Evolutionary conservation across 2,888 invertebrate species (phyloP), one percentile per base, ranked within the genome.

Genomic region (Lacanobia wlatinum): DNA sequence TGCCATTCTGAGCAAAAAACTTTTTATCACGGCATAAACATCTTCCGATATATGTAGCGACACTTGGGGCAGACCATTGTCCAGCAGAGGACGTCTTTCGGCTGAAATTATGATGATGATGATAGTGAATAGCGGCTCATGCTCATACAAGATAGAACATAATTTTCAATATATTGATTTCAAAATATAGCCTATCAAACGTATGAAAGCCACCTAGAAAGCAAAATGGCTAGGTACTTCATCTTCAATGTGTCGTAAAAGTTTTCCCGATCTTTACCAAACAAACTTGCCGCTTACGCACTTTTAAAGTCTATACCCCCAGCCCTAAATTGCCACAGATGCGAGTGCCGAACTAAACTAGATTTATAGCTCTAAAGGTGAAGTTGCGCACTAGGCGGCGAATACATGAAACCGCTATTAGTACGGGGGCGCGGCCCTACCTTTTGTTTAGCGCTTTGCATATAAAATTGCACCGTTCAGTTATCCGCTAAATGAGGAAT

Each of bases 371-470:
- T 73, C 62, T 84, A 70, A 68, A 63, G 73, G 43, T 62, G 70
- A 80, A 82, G 71, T 82, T 73, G 65, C 34, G 64, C 70, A 61
- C 69, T 70, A 72, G 50, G 53, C 61, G 55, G 52, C 14, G 21
- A 61, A 75, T 63, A 84, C 85, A 82, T 77, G 85, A 67, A 73
- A 85, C 85, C 56, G 70, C 79, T 77, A 77, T 85, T 84, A 82
- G 5, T n/a, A 21, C 6, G 21, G 34, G n/a, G 52, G 38, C 8
- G 52, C 10, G 38, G 58, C 65, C 70, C 59, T 28, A 66, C 67
- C 67, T 67, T 76, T 76, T 83, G 74, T 74, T 70, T 76, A 76
- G 23, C 61, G 69, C 56, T 72, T 61, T 69, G 67, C 70, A 68
- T 72, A 80, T 83, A 73, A 66, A 73, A 80, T 78, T 83, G 73